Base-by-base conservation (phyloP, 92 coral and sea anemone genomes). In the Palythoa grandiflora region DNA sequence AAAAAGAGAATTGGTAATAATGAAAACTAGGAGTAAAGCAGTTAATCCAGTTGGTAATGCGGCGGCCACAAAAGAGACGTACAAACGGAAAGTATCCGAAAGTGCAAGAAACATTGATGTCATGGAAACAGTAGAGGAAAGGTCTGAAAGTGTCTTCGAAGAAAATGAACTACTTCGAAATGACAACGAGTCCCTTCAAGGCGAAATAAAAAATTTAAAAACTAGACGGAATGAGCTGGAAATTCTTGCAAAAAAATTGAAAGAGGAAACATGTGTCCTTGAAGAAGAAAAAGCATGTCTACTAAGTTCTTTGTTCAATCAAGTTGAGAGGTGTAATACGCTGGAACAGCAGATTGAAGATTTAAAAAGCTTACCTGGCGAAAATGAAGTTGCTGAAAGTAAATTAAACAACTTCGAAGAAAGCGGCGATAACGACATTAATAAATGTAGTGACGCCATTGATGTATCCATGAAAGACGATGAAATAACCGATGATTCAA, bases 281-380 rank as follows among this genome's bases (percentile, higher is more conserved):
- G 95, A 95, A 74, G 96, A 94, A 36, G 96, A 94, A 71, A 93
- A 97, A 65, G 92, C 95, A 10, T 97, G 98, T 87, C 83, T 97
- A 60, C 83, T 97, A 38, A 94, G 94, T 60, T 95, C 99, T 1
- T 80, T 97, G 73, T 94, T 92, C 73, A 96, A 96, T 70, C 98
- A 95, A 74, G 92, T 97, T 72, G 99, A 97, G 73, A 94, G 94
- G 74, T 95, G 96, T 83, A 97, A 97, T 21, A 77, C 96, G n/a
- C 92, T 97, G 37, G 98, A 97, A 75, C 90, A 90, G 78, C 99
- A 95, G 88, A 87, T 95, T 76, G 93, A 91, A 74, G 89, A 79
- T 84, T 78, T 94, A 84, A 87, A 90, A 60, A 90, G 47, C 14
- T 83, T 78, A 0, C 38, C 84, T 17, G 68, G 54, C 54, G 92